phyloP scores from a whole-genome alignment of 2,797 vertebrate genomes.

The Merluccius polli region DNA sequence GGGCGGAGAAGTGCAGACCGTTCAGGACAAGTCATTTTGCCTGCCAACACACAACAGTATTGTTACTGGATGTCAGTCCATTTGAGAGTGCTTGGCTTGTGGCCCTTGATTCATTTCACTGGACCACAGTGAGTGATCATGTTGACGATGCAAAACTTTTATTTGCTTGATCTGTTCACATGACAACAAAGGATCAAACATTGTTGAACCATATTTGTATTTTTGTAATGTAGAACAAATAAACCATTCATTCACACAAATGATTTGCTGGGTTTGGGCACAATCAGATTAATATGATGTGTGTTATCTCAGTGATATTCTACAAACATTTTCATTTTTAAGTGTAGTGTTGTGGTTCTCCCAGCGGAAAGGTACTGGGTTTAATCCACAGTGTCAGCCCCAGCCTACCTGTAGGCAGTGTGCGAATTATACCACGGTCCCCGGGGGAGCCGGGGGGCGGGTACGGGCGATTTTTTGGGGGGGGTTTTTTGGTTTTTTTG shows the following conservation, averaged over 20 bases:
- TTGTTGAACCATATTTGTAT: background rate
- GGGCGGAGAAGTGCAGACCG: constrained; percentile 37
- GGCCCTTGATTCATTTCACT: constrained; percentile 62
- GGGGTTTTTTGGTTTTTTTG: too few species aligned
- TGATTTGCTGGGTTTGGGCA: background rate
- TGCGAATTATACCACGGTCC: too few species aligned
- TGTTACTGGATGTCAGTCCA: constrained; percentile 64
- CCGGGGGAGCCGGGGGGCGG: too few species aligned
- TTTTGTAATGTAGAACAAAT: background rate
- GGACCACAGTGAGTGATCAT: constrained; percentile 25
- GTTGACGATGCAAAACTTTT: background rate
- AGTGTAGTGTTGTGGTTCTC: background rate
- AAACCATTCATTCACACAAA: background rate
- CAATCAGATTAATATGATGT: background rate
- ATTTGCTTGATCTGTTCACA: background rate
- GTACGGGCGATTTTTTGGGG: too few species aligned
- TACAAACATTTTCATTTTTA: background rate
- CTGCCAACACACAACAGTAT: constrained; percentile 52
- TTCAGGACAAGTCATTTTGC: constrained; percentile 52
- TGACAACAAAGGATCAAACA: background rate
- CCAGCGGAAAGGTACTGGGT: background rate
- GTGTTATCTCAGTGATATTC: background rate
- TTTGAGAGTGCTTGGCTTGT: constrained; percentile 58
- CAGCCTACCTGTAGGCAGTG: background rate
- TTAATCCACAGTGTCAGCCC: background rate